Conservation (phyloP, 2,888 invertebrate species). For the Chalcis sispes region DNA sequence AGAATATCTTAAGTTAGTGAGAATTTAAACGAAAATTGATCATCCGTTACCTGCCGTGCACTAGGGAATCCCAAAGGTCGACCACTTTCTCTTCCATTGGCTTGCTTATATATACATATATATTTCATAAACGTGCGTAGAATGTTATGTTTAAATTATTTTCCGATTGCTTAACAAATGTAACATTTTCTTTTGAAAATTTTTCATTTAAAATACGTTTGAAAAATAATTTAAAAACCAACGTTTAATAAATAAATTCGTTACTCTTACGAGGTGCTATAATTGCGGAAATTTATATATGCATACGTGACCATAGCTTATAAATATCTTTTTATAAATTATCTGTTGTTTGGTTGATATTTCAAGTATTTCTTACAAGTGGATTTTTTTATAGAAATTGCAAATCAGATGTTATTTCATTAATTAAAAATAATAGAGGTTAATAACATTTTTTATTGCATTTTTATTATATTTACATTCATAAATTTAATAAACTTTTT, state of each 20-base stretch:
- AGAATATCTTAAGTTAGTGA: background rate
- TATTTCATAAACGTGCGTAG: no score
- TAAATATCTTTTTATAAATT: constrained; percentile 17
- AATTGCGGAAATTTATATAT: constrained; percentile 7
- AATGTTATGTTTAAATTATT: no score
- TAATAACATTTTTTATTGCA: no score
- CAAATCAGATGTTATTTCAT: no score
- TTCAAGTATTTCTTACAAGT: background rate
- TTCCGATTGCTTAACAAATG: no score
- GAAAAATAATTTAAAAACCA: background rate
- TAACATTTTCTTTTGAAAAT: no score
- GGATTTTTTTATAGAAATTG: background rate
- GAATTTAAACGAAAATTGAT: constrained; percentile 11
- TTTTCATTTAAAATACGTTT: no score
- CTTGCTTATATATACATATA: background rate
- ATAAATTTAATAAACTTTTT: no score
- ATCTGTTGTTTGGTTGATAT: background rate
- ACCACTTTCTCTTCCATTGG: constrained; percentile 44
- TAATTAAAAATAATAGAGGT: background rate
- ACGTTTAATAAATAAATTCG: background rate
- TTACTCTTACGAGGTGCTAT: background rate
- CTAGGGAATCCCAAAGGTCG: constrained; percentile 42
- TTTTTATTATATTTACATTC: no score
- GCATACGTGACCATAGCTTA: background rate
- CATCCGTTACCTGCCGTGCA: constrained; percentile 16